phyloP scores from a whole-genome alignment of 2,797 vertebrate species.

The Pelodytes ibericus region DNA sequence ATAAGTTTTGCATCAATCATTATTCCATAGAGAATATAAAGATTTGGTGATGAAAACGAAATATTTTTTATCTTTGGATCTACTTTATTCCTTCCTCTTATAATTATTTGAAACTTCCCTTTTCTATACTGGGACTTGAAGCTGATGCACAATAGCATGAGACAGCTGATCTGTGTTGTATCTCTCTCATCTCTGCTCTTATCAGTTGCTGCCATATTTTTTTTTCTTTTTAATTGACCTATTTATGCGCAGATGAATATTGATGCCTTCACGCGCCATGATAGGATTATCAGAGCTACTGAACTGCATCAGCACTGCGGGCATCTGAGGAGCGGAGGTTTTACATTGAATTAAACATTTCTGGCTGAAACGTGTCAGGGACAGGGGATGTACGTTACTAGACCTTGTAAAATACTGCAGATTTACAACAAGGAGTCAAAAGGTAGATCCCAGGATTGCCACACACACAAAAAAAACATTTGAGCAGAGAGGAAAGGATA shows the following conservation, averaged over 20 bases:
- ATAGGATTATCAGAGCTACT: constrained; percentile 49
- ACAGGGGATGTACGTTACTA: no score
- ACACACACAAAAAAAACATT: no score
- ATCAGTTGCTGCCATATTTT: constrained; percentile 41
- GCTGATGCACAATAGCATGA: constrained; percentile 10
- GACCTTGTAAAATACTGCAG: no score
- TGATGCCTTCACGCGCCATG: constrained; percentile 33
- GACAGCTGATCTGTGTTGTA: constrained; percentile 2
- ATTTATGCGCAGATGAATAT: constrained; percentile 40
- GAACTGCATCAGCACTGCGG: constrained; percentile 43
- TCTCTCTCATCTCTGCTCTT: constrained; percentile 27
- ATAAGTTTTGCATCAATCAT: no score
- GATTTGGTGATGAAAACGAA: no score
- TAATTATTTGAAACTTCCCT: no score
- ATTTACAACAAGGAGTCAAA: no score
- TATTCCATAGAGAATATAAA: no score
- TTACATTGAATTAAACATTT: constrained; percentile 41
- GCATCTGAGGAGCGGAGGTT: constrained; percentile 24
- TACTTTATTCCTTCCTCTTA: no score
- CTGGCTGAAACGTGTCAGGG: constrained; percentile 29
- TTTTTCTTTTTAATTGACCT: constrained; percentile 48
- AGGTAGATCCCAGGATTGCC: no score
- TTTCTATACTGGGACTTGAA: background rate
- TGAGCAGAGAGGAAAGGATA: no score
- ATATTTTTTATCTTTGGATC: no score